Conservation (phyloP, 2,888 invertebrate genomes). For the Hypselothyrea guttata region DNA sequence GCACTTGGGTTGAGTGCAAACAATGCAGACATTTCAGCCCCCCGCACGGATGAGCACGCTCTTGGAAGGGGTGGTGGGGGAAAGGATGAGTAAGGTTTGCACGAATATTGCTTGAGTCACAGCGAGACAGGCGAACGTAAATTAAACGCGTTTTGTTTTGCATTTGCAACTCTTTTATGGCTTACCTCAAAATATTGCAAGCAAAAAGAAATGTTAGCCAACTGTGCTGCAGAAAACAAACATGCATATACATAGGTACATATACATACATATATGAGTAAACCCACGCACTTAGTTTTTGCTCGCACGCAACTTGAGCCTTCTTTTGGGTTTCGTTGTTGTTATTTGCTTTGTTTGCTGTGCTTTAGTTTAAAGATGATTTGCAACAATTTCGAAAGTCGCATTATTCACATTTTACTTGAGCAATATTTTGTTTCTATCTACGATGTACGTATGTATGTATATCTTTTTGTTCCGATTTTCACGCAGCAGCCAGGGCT, state of each 20-base stretch:
- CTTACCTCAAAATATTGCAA: slow-evolving; percentile 30
- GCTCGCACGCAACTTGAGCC: no score
- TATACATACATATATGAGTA: slow-evolving; percentile 2
- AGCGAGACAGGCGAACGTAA: slow-evolving; percentile 15
- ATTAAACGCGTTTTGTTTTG: slow-evolving; percentile 4
- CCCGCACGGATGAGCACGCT: slow-evolving; percentile 1
- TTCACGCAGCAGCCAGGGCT: slow-evolving; percentile 19
- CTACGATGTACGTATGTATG: neutral
- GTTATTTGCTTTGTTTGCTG: neutral
- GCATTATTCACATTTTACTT: slow-evolving; percentile 27
- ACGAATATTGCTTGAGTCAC: slow-evolving; percentile 20
- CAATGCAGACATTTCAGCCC: slow-evolving; percentile 21
- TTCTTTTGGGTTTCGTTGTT: slow-evolving; percentile 16
- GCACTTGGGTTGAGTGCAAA: slow-evolving; percentile 39
- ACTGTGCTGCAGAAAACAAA: slow-evolving; percentile 36
- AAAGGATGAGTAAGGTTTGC: slow-evolving; percentile 35
- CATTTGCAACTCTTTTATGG: neutral
- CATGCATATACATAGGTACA: slow-evolving; percentile 27
- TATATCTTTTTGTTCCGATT: slow-evolving; percentile 15
- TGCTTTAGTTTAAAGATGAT: slow-evolving; percentile 1
- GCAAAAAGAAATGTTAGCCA: slow-evolving; percentile 21
- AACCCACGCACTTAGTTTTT: neutral
- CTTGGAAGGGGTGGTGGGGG: neutral
- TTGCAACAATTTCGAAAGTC: slow-evolving; percentile 10
- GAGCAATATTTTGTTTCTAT: slow-evolving; percentile 5